These are phyloP conservation scores for Protodeltote pygarga DNA, from an alignment of 2,888 invertebrate genomes.

Conservation along the genomic window DNA sequence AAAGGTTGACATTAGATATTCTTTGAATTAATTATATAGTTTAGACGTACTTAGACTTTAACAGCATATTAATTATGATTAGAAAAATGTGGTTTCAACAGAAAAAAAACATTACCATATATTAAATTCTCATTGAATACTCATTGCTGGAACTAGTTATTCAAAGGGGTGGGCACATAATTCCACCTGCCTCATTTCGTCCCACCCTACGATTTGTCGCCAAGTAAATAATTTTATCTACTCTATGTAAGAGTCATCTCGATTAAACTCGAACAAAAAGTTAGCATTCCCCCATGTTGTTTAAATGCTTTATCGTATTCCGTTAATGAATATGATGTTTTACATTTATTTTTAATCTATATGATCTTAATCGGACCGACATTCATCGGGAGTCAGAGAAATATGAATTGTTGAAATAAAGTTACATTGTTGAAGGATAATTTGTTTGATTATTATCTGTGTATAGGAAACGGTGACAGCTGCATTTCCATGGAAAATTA, in stretches of 20 bases:
- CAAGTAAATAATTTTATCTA: constrained; percentile 27
- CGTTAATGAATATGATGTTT: constrained; percentile 16
- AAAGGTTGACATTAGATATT: constrained; percentile 3
- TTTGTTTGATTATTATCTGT: no score
- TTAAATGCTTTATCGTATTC: constrained; percentile 13
- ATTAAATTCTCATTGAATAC: constrained; percentile 5
- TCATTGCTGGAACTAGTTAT: constrained; percentile 15
- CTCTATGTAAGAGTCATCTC: constrained; percentile 16
- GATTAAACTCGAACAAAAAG: constrained; percentile 23
- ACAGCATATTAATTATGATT: constrained; percentile 15
- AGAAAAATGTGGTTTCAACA: constrained; percentile 15
- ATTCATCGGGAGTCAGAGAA: constrained; percentile 2
- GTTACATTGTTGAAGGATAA: no score
- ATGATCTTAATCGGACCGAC: constrained; percentile 8
- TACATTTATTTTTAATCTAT: constrained; percentile 21
- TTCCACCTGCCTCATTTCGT: constrained; percentile 18
- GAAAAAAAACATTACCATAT: constrained; percentile 28
- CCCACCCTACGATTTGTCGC: constrained; percentile 20
- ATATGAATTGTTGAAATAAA: constrained; percentile 9
- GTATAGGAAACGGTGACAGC: not conserved
- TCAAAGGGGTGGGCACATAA: constrained; percentile 28
- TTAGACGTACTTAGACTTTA: constrained; percentile 8
- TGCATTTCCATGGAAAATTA: constrained; percentile 6
- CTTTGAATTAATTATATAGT: constrained; percentile 19
- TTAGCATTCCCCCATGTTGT: constrained; percentile 26